phyloP scores from a whole-genome alignment of 2,888 invertebrate genomes.

The Microctonus brassicae region DNA sequence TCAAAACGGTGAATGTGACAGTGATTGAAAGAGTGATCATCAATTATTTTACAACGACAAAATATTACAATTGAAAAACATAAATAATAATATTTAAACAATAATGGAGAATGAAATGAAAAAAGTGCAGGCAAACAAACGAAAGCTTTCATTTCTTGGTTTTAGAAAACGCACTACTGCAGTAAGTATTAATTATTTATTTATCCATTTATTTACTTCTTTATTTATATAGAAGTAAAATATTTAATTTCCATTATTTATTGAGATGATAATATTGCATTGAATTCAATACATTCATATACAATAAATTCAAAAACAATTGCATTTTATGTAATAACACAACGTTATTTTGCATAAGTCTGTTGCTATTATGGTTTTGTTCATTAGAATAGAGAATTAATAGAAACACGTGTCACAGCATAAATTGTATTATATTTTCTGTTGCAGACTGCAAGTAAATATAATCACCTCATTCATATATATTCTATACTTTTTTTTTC shows the following conservation, averaged over 20 bases:
- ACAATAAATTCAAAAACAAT: not conserved
- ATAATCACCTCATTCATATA: not conserved
- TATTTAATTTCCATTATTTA: not conserved
- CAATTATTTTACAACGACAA: not conserved
- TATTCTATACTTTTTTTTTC: not conserved
- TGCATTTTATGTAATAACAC: not conserved
- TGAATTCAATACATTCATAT: not conserved
- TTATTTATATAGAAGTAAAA: not conserved
- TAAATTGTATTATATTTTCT: not conserved
- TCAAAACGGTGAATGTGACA: constrained; percentile 24
- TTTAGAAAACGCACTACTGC: constrained; percentile 75
- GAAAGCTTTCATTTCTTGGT: constrained; percentile 82
- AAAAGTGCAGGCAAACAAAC: constrained; percentile 65
- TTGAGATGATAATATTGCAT: not conserved
- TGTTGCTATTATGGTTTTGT: not conserved
- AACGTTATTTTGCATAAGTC: not conserved
- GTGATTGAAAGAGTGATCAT: constrained; percentile 8
- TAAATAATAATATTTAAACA: not conserved
- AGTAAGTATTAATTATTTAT: constrained; percentile 54
- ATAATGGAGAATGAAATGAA: constrained; percentile 25
- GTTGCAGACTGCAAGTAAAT: not conserved
- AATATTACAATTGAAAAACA: not conserved
- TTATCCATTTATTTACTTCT: not conserved
- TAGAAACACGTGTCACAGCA: not conserved
- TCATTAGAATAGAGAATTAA: not conserved